phyloP scores from a whole-genome alignment of 2,797 vertebrate species.

The Sciurus carolinensis region DNA sequence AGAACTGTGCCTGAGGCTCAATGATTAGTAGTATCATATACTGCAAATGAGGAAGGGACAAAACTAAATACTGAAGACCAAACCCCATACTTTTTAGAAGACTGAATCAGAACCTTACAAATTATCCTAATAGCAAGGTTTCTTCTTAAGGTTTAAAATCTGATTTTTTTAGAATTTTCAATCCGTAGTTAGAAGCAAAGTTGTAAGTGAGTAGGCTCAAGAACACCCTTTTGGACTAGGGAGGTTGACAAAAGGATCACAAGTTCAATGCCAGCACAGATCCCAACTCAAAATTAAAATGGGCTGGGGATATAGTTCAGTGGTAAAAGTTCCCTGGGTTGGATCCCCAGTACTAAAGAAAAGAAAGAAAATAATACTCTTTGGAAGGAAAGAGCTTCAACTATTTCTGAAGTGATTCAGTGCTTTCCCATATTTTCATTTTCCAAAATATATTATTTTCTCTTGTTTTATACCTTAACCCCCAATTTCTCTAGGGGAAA shows the following conservation, averaged over 20 bases:
- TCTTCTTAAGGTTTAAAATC: too few species aligned
- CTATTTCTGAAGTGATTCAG: not conserved
- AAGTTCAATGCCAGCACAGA: too few species aligned
- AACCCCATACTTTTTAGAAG: not conserved
- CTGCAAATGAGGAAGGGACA: not conserved
- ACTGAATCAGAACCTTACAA: slow-evolving; percentile 17
- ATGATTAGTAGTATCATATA: not conserved
- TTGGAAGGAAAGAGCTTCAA: not conserved
- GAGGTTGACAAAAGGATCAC: too few species aligned
- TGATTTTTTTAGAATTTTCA: too few species aligned
- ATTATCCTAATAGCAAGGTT: too few species aligned
- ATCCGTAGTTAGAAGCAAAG: too few species aligned
- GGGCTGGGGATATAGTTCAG: too few species aligned
- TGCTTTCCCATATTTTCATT: not conserved
- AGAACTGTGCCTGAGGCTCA: slow-evolving; percentile 45
- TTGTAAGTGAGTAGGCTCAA: too few species aligned
- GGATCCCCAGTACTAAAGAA: not conserved
- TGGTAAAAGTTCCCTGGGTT: too few species aligned
- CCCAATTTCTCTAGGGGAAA: slow-evolving; percentile 15
- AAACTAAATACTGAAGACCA: not conserved
- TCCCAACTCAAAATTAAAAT: not conserved
- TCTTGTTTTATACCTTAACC: slow-evolving; percentile 15
- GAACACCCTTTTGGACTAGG: too few species aligned
- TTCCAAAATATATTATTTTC: not conserved
- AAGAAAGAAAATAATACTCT: too few species aligned